These are phyloP conservation scores for Bombus superbus DNA, from an alignment of 1,140 invertebrate species.

Conservation along the genomic window DNA sequence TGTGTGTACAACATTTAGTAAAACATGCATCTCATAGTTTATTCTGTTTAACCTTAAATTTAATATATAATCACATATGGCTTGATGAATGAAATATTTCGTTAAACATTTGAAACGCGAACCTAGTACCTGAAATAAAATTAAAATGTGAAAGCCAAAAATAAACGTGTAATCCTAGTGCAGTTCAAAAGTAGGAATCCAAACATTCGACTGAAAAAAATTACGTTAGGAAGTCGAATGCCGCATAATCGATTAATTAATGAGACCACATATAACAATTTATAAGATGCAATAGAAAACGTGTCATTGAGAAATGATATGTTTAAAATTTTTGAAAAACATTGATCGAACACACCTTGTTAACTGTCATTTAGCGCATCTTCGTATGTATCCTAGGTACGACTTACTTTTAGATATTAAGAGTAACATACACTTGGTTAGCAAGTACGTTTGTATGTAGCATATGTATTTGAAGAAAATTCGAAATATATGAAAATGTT, in stretches of 20 bases:
- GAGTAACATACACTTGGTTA: neutral
- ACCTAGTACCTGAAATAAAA: neutral
- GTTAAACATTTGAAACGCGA: neutral
- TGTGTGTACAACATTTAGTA: neutral
- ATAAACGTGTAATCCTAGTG: slow-evolving; percentile 1
- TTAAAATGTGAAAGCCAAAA: neutral
- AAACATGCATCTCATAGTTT: neutral
- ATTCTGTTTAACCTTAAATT: slow-evolving; percentile 38
- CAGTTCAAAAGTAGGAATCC: neutral
- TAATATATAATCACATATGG: neutral
- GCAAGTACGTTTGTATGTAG: neutral
- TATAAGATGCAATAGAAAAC: neutral
- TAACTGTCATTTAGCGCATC: slow-evolving; percentile 28
- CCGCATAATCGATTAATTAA: neutral
- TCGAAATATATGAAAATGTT: neutral
- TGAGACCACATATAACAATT: neutral
- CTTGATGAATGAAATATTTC: neutral
- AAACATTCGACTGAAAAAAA: neutral
- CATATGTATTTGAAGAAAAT: neutral
- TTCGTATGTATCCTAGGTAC: neutral
- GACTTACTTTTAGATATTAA: slow-evolving; percentile 21
- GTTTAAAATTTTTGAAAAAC: neutral
- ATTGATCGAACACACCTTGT: slow-evolving; percentile 22
- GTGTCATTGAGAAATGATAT: neutral
- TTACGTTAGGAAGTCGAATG: neutral